Percentiles rank a stretch among this genome's conserved stretches.
phyloP scores from a whole-genome alignment of 2,888 invertebrate species.

The Cephus rjabovi region DNA sequence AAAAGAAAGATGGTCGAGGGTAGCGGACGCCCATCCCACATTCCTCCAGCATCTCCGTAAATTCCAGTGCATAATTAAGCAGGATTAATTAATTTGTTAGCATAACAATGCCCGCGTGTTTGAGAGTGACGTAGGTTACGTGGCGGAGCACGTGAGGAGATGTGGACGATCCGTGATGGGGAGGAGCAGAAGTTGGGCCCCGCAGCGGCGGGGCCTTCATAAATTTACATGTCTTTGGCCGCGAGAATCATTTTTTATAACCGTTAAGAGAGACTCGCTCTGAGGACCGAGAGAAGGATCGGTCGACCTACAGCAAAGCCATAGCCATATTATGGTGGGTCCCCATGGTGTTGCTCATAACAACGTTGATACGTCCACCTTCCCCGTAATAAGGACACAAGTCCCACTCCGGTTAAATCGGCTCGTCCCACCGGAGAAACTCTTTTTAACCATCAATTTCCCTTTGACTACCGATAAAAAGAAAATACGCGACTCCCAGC shows the following conservation, averaged over 20 bases:
- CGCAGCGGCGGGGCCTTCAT: constrained; percentile 53
- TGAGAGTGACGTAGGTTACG: constrained; percentile 15
- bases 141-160: no score
- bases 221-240: constrained; percentile 64
- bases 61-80: constrained; percentile 5
- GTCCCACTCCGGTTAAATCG: no score
- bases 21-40: not conserved
- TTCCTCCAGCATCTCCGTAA: not conserved
- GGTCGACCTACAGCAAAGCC: constrained; percentile 60
- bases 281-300: constrained; percentile 28
- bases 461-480: no score
- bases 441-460: not conserved
- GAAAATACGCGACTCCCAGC: no score
- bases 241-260: constrained; percentile 64
- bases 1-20: no score
- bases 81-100: constrained; percentile 38
- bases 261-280: constrained; percentile 43
- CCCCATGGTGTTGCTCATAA: constrained; percentile 61
- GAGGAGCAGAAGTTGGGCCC: constrained; percentile 24
- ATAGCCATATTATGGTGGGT: constrained; percentile 49
- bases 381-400: no score
- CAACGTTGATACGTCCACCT: constrained; percentile 33
- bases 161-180: no score
- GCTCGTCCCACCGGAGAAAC: not conserved
- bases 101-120: constrained; percentile 50